Evolutionary conservation across 2,797 vertebrate genomes (phyloP), one percentile per base, ranked within the genome.

Genomic region (Heterohyrax brucei): DNA sequence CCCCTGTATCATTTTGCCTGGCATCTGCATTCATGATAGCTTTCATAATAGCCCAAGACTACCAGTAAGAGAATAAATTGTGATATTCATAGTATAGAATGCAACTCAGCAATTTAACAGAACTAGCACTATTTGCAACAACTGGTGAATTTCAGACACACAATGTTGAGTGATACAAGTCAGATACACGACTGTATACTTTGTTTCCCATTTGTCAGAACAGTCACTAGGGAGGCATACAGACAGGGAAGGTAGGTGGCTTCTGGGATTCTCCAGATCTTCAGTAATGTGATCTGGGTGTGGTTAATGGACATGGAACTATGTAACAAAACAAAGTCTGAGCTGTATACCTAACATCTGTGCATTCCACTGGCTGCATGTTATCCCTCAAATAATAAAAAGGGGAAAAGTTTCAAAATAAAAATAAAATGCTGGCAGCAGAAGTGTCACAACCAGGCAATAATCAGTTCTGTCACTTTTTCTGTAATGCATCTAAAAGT

Each of bases 201-300:
- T 39, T 46, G 64, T 46, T 61, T 76, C 59, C 4, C 22, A 50
- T 6, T 83, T 48, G 56, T 53, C 24, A 48, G 19, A 44, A 66
- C 7, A 39, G 68, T 3, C 19, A 44, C 53, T 5, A 2, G 53
- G 21, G n/a, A 75, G 7, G 72, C 83, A 18, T 30, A 39, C 10
- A 7, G 24, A 8, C 0, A 0, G 44, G 66, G n/a, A 50, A 16
- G 14, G 26, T 5, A 18, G 0, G 0, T 21, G 21, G 26, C 30
- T 5, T 12, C 53, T 44, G 64, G 76, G 68, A 24, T 53, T 70
- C 50, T 62, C 48, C n/a, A n/a, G 56, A 59, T 4, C 5, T 10
- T 24, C 61, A 30, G 9, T 0, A 14, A 62, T 44, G 46, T 28
- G 13, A 59, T 16, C 3, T 5, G 1, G 44, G 30, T 30, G 1